Evolutionary conservation across 2,888 invertebrate genomes (phyloP).

Genomic region (Chymomyza procnemis): DNA sequence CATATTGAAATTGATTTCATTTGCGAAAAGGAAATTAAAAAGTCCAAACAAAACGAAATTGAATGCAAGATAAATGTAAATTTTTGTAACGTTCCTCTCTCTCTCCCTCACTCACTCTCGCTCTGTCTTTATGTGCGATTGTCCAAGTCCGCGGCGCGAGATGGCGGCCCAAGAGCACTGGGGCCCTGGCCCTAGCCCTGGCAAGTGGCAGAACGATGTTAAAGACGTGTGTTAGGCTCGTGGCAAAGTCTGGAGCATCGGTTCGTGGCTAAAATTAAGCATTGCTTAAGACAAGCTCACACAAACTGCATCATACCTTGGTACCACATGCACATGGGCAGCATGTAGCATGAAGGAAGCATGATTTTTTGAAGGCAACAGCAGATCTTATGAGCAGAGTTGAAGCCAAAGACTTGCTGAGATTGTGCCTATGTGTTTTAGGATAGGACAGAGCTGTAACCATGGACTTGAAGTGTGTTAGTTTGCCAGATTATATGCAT

Average conservation of each 20-base stretch:
- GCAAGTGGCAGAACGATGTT: constrained; percentile 12
- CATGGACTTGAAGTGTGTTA: background rate
- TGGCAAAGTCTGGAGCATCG: constrained; percentile 56
- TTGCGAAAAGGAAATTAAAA: constrained; percentile 70
- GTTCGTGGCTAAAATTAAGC: constrained; percentile 16
- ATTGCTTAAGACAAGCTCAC: constrained; percentile 6
- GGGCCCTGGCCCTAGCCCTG: too few species aligned
- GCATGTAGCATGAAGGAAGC: background rate
- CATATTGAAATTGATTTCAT: constrained; percentile 69
- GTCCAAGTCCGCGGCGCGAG: background rate
- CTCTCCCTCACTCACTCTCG: too few species aligned
- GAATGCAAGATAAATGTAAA: constrained; percentile 70
- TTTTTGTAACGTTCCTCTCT: constrained; percentile 48
- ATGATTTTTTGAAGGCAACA: background rate
- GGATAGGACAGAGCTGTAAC: constrained; percentile 15
- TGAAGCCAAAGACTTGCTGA: background rate
- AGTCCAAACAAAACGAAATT: constrained; percentile 67
- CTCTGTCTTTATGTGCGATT: too few species aligned
- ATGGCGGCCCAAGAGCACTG: background rate
- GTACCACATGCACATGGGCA: background rate
- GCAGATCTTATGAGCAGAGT: background rate
- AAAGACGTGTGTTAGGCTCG: constrained; percentile 75
- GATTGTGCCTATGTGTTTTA: background rate
- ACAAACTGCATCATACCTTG: constrained; percentile 35
- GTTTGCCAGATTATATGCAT: constrained; percentile 6